phyloP scores from a whole-genome alignment of 2,797 vertebrate species.

The Halcyon smyrnensis region DNA sequence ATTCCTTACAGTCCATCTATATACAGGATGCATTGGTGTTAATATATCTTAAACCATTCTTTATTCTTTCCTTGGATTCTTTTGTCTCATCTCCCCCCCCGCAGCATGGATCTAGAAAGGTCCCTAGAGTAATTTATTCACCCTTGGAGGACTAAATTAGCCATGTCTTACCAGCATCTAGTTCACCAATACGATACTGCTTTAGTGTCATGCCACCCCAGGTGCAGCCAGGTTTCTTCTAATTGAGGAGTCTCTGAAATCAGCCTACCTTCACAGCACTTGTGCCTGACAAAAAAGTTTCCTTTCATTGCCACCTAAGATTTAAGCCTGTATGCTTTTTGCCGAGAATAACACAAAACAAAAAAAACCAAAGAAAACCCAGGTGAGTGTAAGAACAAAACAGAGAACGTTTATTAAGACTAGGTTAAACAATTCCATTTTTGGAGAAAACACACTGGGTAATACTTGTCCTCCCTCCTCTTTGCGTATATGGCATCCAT shows the following conservation, averaged over 20 bases:
- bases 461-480: not conserved
- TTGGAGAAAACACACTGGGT: not conserved
- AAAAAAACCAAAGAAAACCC: no score
- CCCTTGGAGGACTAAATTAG: not conserved
- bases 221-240: not conserved
- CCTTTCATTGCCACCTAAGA: not conserved
- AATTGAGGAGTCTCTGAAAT: not conserved
- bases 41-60: not conserved
- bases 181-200: not conserved
- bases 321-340: not conserved
- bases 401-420: not conserved
- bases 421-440: not conserved
- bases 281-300: not conserved
- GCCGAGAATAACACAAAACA: not conserved
- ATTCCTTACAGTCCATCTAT: not conserved
- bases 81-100: not conserved
- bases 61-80: not conserved
- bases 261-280: not conserved
- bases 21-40: fast-evolving
- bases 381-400: not conserved
- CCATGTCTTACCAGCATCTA: not conserved
- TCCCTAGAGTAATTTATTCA: not conserved
- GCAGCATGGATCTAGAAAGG: not conserved
- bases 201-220: not conserved
- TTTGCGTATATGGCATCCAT: not conserved